phyloP scores from a whole-genome alignment of 2,113 vertebrate genomes.

The Pelecanoides urinatrix region DNA sequence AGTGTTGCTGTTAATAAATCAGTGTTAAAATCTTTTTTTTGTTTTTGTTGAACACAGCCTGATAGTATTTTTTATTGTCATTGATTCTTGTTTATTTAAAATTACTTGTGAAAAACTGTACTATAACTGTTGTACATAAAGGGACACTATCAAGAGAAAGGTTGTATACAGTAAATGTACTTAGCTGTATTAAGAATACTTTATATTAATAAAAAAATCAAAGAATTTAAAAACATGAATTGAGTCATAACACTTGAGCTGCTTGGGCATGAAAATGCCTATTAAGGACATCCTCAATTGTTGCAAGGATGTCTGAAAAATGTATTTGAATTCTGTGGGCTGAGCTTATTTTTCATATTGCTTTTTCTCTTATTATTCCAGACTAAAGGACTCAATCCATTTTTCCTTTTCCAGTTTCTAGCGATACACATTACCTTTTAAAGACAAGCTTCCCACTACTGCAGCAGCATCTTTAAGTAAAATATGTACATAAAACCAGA shows the following conservation, averaged over 20 bases:
- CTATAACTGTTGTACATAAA: conserved; percentile 44
- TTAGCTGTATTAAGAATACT: not conserved
- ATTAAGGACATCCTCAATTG: not conserved
- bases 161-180: not conserved
- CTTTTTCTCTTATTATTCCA: not conserved
- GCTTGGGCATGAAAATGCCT: not conserved
- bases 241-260: not conserved
- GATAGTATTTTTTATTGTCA: conserved; percentile 46
- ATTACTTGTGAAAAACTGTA: conserved; percentile 53
- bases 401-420: not conserved
- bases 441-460: not conserved
- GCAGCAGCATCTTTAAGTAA: not conserved
- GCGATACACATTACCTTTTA: not conserved
- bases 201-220: conserved; percentile 22
- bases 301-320: not conserved
- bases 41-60: conserved; percentile 26
- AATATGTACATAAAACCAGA: not conserved
- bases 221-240: not conserved
- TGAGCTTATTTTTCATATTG: not conserved
- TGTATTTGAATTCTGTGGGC: not conserved
- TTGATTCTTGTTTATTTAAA: conserved; percentile 58
- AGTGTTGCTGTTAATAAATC: conserved; percentile 41
- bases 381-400: not conserved
- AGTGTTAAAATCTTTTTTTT: conserved; percentile 40
- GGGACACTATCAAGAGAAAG: conserved; percentile 55